Conservation (phyloP, 2,888 invertebrate species). For the Therioaphis trifolii region DNA sequence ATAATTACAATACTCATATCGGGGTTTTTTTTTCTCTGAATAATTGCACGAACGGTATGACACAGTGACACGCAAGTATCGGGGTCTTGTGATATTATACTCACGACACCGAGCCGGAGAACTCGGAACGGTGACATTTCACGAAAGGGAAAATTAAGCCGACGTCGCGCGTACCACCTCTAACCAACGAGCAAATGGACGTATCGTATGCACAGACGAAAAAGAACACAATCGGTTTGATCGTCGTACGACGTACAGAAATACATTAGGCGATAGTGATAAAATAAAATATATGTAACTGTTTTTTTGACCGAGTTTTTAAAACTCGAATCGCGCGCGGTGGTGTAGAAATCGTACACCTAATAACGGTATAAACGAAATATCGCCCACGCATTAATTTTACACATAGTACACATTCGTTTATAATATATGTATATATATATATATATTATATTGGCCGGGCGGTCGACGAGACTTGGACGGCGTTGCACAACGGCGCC, state of each 20-base stretch:
- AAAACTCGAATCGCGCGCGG: neutral
- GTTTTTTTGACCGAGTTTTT: slow-evolving; percentile 50
- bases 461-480: neutral
- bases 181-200: no score
- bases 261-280: neutral
- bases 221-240: no score
- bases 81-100: no score
- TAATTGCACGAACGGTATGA: no score
- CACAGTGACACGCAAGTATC: no score
- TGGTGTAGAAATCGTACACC: neutral
- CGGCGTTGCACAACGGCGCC: neutral
- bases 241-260: neutral
- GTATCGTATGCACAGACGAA: no score
- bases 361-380: slow-evolving; percentile 49
- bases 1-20: no score
- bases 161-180: no score
- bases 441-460: slow-evolving; percentile 7
- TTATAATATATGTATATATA: slow-evolving; percentile 7
- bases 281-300: neutral
- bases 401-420: neutral
- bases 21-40: no score
- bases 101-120: no score
- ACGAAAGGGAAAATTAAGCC: no score
- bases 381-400: slow-evolving; percentile 52
- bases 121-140: no score